Evolutionary conservation across 2,113 vertebrate species (phyloP), one percentile per base, ranked within the genome.

Genomic region (Capreolus pygargus): DNA sequence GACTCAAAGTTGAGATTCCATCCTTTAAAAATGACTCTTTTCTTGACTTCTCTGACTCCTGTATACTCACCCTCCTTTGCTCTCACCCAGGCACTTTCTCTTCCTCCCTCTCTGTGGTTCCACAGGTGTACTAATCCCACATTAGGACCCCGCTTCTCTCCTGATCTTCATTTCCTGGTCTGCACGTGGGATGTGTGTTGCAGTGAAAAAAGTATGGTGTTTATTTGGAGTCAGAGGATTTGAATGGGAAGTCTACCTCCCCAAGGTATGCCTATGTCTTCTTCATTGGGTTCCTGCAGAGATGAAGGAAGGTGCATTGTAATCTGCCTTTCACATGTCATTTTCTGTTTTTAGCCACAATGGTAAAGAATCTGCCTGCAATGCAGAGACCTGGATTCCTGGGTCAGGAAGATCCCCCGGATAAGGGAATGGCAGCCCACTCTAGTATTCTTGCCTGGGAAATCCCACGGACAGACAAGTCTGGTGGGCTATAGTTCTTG

Each of bases 341-440:
- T 94, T 17, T 47, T n/a, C 45, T 70, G 27, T 28, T 61, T 55
- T 83, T 55, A 88, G 81, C 23, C 45, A 86, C 43, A 96, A 39
- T 39, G 36, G 36, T 74, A 74, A 74, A 39, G 67, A 76, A 76
- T 76, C 36, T 76, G 70, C 70, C 39, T 76, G 39, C 23, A 76
- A 39, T 43, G 70, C 70, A 15, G 70, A 27, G 39, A 43, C 23
- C 12, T 27, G 23, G 12, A 76, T 27, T 43, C 70, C 70, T 76
- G 39, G 39, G 23, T 76, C 0, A 2, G 70, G 70, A 76, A 76
- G 23, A 76, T 76, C 70, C 39, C 70, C 12, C 27, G 39, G 39
- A 43, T 25, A 76, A 76, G 39, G 23, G 23, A 76, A 27, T 76
- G 70, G 23, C 23, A 43, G 43, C 70, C 36, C 23, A 76, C 23